Conservation (phyloP, 2,888 invertebrate genomes). For the Acronicta aceris region DNA sequence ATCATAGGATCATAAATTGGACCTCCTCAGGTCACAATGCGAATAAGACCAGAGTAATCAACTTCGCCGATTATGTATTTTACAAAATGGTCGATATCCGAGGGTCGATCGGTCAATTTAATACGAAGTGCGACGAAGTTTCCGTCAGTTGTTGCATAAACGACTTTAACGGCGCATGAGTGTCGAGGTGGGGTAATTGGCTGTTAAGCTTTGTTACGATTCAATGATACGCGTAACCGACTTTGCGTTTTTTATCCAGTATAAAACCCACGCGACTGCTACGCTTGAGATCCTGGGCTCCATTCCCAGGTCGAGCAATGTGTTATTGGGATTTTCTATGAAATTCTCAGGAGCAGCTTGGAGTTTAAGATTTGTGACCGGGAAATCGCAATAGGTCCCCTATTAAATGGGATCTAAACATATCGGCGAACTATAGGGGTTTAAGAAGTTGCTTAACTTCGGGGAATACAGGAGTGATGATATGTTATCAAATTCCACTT, state of each 20-base stretch:
- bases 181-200: slow-evolving; percentile 32
- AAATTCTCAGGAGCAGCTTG: no score
- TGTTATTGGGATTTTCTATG: no score
- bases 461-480: no score
- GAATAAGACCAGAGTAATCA: slow-evolving; percentile 30
- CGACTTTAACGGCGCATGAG: slow-evolving; percentile 34
- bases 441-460: no score
- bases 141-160: slow-evolving; percentile 51
- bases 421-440: no score
- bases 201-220: slow-evolving; percentile 40
- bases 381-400: no score
- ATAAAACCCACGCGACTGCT: no score
- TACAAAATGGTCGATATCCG: slow-evolving; percentile 66
- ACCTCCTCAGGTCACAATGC: slow-evolving; percentile 10
- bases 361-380: no score
- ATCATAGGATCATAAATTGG: slow-evolving; percentile 32
- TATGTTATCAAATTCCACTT: no score
- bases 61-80: slow-evolving; percentile 51
- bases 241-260: slow-evolving; percentile 9
- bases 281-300: no score
- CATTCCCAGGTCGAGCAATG: no score
- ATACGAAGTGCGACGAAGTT: slow-evolving; percentile 46
- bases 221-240: slow-evolving; percentile 16
- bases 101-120: slow-evolving; percentile 46
- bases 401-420: no score